Percentiles rank a stretch among this genome's conserved stretches.
phyloP scores from a whole-genome alignment of 1,140 invertebrate species.

The Muscidifurax raptorellus region DNA sequence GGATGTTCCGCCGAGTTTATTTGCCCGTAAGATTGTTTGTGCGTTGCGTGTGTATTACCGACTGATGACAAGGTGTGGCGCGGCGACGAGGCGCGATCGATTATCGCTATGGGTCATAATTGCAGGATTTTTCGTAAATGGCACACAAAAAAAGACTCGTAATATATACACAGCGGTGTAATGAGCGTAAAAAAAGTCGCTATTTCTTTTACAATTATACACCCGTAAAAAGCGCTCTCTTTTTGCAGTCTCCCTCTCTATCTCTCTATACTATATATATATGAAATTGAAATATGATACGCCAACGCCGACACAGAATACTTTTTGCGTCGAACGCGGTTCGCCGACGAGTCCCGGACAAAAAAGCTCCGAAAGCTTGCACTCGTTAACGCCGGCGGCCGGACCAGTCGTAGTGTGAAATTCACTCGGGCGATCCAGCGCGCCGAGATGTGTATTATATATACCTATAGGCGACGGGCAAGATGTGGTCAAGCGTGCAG shows the following conservation, averaged over 20 bases:
- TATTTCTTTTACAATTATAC: no score
- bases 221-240: no score
- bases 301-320: background rate
- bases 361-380: constrained; percentile 1
- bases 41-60: background rate
- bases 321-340: constrained; percentile 11
- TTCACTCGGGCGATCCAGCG: background rate
- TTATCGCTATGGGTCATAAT: background rate
- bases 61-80: background rate
- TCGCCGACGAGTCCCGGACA: background rate
- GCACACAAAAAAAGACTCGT: no score
- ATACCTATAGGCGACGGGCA: no score
- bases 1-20: constrained; percentile 13
- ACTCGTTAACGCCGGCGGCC: background rate
- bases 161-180: no score
- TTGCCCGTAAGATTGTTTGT: background rate
- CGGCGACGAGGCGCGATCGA: background rate
- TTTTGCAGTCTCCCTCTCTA: no score
- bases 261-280: background rate
- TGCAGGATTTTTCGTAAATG: no score
- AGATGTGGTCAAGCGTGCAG: background rate
- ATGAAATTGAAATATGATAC: constrained; percentile 36
- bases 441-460: no score
- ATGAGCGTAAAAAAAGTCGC: no score
- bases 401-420: background rate